phyloP scores from a whole-genome alignment of 2,888 invertebrate species.

The Conistra vaccinii region DNA sequence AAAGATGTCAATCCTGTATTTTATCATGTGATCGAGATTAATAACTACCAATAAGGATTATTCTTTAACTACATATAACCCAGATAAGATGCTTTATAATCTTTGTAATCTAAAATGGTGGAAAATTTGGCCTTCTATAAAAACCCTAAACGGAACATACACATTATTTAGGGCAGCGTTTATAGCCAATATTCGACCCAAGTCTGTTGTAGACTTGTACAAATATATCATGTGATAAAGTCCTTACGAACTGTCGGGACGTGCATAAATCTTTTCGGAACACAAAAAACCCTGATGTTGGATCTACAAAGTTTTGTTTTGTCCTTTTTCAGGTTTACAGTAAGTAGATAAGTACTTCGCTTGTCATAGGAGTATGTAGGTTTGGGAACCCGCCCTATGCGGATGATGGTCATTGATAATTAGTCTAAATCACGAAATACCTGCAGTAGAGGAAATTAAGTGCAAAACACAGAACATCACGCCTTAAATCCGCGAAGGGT shows the following conservation, averaged over 20 bases:
- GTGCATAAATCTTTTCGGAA: slow-evolving; percentile 27
- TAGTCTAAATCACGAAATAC: background rate
- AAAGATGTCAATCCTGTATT: background rate
- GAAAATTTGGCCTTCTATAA: background rate
- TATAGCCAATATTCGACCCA: slow-evolving; percentile 18
- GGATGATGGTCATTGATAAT: background rate
- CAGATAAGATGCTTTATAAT: background rate
- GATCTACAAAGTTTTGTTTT: slow-evolving; percentile 19
- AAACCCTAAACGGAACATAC: background rate
- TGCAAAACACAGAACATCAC: too few species aligned
- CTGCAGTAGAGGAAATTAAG: background rate
- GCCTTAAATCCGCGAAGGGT: too few species aligned
- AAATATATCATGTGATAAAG: slow-evolving; percentile 48
- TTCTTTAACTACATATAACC: background rate
- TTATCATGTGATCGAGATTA: background rate
- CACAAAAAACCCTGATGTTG: slow-evolving; percentile 28
- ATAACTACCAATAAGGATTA: too few species aligned
- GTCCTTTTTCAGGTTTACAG: slow-evolving; percentile 32
- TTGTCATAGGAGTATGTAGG: background rate
- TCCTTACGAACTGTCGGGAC: slow-evolving; percentile 26
- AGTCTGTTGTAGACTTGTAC: slow-evolving; percentile 42
- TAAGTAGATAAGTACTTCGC: slow-evolving; percentile 21
- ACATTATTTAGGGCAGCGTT: slow-evolving; percentile 12
- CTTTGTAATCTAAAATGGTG: background rate
- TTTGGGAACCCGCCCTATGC: background rate